phyloP scores from a whole-genome alignment of 2,797 vertebrate genomes.

The Spea hammondii region DNA sequence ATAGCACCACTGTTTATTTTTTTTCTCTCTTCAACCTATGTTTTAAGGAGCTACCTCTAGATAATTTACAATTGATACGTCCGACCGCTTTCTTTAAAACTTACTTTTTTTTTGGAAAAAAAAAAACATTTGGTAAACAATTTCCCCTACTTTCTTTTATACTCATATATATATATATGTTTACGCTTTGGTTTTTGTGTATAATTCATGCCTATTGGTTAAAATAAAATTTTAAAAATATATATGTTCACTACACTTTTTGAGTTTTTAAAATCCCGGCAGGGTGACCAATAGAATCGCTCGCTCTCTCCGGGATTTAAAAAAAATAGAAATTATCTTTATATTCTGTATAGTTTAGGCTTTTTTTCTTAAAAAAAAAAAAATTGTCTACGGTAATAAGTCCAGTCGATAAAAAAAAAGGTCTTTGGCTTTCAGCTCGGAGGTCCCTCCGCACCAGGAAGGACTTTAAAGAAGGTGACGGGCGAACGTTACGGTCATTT shows the following conservation, averaged over 20 bases:
- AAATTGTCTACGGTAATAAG: too few species aligned
- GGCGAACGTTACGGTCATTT: neutral
- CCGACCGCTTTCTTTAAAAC: constrained; percentile 4
- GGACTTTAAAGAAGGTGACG: neutral
- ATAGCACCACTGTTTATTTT: constrained; percentile 89
- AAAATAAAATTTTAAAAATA: constrained; percentile 57
- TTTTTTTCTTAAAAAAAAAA: too few species aligned
- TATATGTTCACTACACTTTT: constrained; percentile 70
- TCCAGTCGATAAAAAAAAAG: too few species aligned
- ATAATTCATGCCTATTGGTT: constrained; percentile 52
- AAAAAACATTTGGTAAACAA: constrained; percentile 46
- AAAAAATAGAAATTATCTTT: neutral
- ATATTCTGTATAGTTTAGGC: neutral
- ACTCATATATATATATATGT: constrained; percentile 35
- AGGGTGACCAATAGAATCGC: neutral
- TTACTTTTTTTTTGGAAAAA: constrained; percentile 5
- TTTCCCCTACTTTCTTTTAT: constrained; percentile 28
- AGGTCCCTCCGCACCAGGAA: neutral
- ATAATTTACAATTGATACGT: constrained; percentile 4
- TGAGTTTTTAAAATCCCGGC: constrained; percentile 50
- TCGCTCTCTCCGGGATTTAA: too few species aligned
- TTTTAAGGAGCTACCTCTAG: constrained; percentile 13
- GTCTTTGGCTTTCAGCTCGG: too few species aligned
- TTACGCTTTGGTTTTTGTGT: constrained; percentile 35
- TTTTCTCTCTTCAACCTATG: constrained; percentile 53